phyloP scores from a whole-genome alignment of 2,888 invertebrate species.

The Dascillus cervinus region DNA sequence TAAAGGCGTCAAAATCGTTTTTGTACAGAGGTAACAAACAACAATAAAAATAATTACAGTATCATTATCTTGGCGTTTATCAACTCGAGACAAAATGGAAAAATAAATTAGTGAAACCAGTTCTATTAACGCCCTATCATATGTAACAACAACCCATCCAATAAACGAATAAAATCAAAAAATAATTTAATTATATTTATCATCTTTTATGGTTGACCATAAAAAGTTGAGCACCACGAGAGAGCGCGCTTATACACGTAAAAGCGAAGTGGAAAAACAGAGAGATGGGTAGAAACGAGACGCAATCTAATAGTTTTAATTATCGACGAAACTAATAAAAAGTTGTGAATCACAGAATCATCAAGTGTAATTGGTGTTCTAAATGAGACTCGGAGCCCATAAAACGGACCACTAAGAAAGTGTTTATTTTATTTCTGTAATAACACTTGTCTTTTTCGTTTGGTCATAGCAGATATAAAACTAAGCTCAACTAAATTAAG shows the following conservation, averaged over 20 bases:
- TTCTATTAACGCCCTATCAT: conserved; percentile 23
- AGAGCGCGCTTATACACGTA: too few relatives aligned
- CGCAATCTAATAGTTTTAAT: conserved; percentile 18
- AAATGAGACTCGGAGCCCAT: conserved; percentile 33
- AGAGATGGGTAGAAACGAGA: too few relatives aligned
- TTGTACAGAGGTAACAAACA: too few relatives aligned
- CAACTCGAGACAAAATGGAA: too few relatives aligned
- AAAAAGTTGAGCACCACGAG: conserved; percentile 26
- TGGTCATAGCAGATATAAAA: conserved; percentile 9
- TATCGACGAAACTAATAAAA: conserved; percentile 17
- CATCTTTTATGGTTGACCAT: conserved; percentile 32
- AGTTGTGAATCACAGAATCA: conserved; percentile 33
- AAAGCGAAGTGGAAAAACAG: conserved; percentile 20
- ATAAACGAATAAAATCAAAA: conserved; percentile 36
- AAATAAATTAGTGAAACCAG: too few relatives aligned
- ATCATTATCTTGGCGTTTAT: too few relatives aligned
- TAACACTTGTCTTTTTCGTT: conserved; percentile 23
- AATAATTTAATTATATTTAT: conserved; percentile 38
- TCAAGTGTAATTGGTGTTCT: conserved; percentile 38
- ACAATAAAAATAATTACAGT: too few relatives aligned
- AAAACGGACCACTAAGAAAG: conserved; percentile 32
- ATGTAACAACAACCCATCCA: conserved; percentile 26
- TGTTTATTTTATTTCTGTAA: conserved; percentile 39
- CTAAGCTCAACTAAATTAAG: too few relatives aligned
- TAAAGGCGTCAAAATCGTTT: too few relatives aligned